These are phyloP conservation scores for Coptodon rendalli DNA, from an alignment of 2,113 vertebrate genomes.

Conservation along the genomic window DNA sequence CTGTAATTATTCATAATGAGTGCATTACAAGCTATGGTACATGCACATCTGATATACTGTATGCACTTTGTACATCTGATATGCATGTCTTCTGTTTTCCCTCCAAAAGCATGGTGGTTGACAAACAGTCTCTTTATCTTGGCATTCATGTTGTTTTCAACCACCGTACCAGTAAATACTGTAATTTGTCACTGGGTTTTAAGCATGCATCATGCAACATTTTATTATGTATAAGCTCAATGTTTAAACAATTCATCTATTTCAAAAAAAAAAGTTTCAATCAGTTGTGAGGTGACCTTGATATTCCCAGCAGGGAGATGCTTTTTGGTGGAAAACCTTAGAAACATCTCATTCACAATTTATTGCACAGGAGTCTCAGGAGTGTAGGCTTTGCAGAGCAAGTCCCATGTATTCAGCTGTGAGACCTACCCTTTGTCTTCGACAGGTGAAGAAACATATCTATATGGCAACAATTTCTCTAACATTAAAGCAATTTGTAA, in stretches of 20 bases:
- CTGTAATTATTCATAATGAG: background rate
- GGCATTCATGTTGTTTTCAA: background rate
- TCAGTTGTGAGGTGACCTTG: slow-evolving; percentile 30
- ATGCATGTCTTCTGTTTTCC: background rate
- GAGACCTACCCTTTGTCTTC: background rate
- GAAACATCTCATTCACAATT: slow-evolving; percentile 2
- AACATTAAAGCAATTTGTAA: background rate
- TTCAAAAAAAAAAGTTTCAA: background rate
- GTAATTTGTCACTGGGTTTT: background rate
- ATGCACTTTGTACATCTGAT: background rate
- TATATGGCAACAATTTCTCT: background rate
- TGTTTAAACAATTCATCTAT: background rate
- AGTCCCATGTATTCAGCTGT: background rate
- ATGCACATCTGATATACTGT: background rate
- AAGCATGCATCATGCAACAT: background rate
- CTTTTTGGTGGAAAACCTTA: background rate
- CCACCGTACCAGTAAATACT: background rate
- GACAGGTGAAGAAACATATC: background rate
- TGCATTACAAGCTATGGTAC: background rate
- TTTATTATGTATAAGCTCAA: background rate
- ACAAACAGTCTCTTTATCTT: background rate
- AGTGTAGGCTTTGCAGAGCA: background rate
- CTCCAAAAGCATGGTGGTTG: background rate
- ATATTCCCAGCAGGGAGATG: background rate
- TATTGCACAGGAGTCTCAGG: background rate